Conservation (phyloP, 2,113 vertebrate species). For the Oncorhynchus kisutch region DNA sequence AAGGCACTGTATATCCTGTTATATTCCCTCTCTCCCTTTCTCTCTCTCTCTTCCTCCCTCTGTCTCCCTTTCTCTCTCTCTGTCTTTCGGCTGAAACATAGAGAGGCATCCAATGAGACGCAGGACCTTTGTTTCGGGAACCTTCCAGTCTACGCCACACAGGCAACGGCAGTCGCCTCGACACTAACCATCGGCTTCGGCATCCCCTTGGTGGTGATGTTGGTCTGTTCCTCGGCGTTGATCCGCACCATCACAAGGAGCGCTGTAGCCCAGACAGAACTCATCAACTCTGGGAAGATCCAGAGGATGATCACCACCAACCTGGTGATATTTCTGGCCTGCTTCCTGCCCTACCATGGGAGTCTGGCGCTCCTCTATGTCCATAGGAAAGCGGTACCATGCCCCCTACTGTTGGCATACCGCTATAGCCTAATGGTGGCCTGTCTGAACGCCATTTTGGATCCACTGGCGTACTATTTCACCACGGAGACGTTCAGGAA, state of each 20-base stretch:
- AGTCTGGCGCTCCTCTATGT: constrained; percentile 33
- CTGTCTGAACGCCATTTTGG: constrained; percentile 59
- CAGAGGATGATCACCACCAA: constrained; percentile 62
- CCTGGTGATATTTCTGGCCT: constrained; percentile 65
- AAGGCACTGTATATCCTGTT: too few relatives aligned
- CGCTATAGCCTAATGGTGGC: constrained; percentile 50
- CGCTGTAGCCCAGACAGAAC: constrained; percentile 52
- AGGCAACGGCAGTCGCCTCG: neutral
- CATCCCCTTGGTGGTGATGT: constrained; percentile 61
- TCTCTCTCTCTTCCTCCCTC: too few relatives aligned
- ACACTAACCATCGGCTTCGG: constrained; percentile 60
- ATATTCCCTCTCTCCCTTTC: too few relatives aligned
- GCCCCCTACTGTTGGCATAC: constrained; percentile 31
- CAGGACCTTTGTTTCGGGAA: constrained; percentile 41
- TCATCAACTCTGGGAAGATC: constrained; percentile 66
- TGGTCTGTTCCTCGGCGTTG: constrained; percentile 65
- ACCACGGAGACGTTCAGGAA: constrained; percentile 71
- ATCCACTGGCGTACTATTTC: constrained; percentile 78
- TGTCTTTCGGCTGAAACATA: too few relatives aligned
- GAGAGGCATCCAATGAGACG: accelerated
- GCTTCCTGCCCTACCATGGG: constrained; percentile 75
- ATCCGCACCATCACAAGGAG: constrained; percentile 57
- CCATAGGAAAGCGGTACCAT: accelerated
- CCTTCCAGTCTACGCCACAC: constrained; percentile 40
- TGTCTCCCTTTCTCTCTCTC: too few relatives aligned